A percentile compares a stretch with the other conserved stretches of the same genome.
These are phyloP conservation scores for Ectemnius cavifrons DNA, from an alignment of 2,888 invertebrate genomes.

Conservation along the genomic window DNA sequence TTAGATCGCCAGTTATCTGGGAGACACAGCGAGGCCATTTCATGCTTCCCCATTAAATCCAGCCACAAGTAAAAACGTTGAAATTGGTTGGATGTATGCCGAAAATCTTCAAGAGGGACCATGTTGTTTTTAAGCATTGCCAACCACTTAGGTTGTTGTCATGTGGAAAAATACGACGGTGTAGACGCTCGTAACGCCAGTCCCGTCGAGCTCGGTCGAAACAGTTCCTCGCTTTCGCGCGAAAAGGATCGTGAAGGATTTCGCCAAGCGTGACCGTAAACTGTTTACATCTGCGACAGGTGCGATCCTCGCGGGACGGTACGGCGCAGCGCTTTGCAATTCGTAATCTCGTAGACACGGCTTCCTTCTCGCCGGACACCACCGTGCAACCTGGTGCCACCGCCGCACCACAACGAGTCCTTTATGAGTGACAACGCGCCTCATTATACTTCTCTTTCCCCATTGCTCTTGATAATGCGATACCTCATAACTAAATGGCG, in stretches of 20 bases:
- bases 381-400: slow-evolving; percentile 33
- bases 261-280: slow-evolving; percentile 13
- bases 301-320: slow-evolving; percentile 28
- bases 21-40: slow-evolving; percentile 36
- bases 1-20: slow-evolving; percentile 63
- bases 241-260: neutral
- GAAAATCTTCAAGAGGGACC: too few species aligned
- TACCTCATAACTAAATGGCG: slow-evolving; percentile 14
- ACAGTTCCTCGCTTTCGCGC: neutral
- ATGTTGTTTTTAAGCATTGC: too few species aligned
- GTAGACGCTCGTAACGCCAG: too few species aligned
- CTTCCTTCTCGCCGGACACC: neutral
- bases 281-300: slow-evolving; percentile 53
- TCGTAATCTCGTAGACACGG: slow-evolving; percentile 32
- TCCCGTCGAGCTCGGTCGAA: too few species aligned
- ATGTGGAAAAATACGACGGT: too few species aligned
- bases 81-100: too few species aligned
- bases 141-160: too few species aligned
- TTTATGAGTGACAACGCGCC: slow-evolving; percentile 39
- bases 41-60: slow-evolving; percentile 10
- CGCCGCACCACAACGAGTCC: slow-evolving; percentile 24
- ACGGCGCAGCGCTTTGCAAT: neutral
- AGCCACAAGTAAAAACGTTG: too few species aligned
- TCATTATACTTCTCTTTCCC: slow-evolving; percentile 22
- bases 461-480: slow-evolving; percentile 10